phyloP scores from a whole-genome alignment of 2,888 invertebrate genomes.

The Gastracanthus pulcherrimus region DNA sequence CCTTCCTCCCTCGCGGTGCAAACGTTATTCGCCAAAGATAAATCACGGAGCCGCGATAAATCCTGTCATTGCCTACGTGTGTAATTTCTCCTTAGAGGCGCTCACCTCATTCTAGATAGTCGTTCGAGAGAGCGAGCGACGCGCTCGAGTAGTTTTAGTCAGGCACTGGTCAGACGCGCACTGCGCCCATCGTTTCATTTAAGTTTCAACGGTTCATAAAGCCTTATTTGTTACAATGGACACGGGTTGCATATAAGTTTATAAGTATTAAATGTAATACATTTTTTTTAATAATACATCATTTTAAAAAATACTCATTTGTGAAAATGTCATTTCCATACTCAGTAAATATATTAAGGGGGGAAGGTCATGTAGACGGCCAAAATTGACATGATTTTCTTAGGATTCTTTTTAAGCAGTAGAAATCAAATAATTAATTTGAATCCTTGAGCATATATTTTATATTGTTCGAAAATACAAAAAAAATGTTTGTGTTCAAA shows the following conservation, averaged over 20 bases:
- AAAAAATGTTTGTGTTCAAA: too few relatives aligned
- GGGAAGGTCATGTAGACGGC: too few relatives aligned
- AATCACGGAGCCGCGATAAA: constrained; percentile 41
- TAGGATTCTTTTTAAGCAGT: too few relatives aligned
- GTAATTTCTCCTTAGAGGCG: constrained; percentile 38
- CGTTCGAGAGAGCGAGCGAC: too few relatives aligned
- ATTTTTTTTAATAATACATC: neutral
- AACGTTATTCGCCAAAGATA: constrained; percentile 1
- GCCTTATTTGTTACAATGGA: neutral
- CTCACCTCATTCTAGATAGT: neutral
- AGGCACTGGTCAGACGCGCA: constrained; percentile 21
- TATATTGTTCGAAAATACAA: too few relatives aligned
- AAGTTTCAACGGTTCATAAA: neutral
- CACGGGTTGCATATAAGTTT: too few relatives aligned
- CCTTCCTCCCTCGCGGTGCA: neutral
- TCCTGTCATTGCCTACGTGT: constrained; percentile 27
- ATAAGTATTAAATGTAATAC: neutral
- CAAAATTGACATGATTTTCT: too few relatives aligned
- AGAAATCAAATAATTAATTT: too few relatives aligned
- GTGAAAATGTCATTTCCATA: too few relatives aligned
- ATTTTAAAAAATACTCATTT: neutral
- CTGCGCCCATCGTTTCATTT: neutral
- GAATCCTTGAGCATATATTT: too few relatives aligned
- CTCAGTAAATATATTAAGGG: too few relatives aligned
- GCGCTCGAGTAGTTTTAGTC: constrained; percentile 17